Conservation (phyloP, 2,888 invertebrate species). For the Athetis lepigone region DNA sequence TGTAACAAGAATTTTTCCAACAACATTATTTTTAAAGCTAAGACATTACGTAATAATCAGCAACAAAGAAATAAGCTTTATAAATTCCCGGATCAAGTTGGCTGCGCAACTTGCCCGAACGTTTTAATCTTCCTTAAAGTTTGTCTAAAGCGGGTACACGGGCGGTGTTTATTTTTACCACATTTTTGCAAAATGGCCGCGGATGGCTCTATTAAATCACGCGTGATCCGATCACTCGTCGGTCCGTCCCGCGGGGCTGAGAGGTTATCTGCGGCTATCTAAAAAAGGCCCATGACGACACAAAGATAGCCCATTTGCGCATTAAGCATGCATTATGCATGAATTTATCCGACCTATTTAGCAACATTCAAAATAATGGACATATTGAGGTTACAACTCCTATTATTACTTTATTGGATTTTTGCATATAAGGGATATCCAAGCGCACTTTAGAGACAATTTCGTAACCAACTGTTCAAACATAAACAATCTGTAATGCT, state of each 20-base stretch:
- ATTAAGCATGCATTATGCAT: constrained; percentile 61
- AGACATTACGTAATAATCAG: constrained; percentile 31
- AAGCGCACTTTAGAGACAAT: constrained; percentile 23
- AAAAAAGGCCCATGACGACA: constrained; percentile 69
- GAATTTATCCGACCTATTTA: constrained; percentile 60
- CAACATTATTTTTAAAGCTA: constrained; percentile 21
- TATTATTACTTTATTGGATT: constrained; percentile 22
- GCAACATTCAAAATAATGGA: constrained; percentile 46
- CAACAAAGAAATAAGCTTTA: constrained; percentile 47
- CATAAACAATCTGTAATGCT: constrained; percentile 12
- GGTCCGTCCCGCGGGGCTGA: constrained; percentile 38
- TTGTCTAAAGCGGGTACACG: constrained; percentile 39
- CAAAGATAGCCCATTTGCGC: constrained; percentile 40
- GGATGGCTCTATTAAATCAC: constrained; percentile 68
- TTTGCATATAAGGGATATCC: constrained; percentile 13
- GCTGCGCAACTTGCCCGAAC: constrained; percentile 40
- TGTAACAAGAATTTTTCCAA: background rate
- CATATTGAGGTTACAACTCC: constrained; percentile 26
- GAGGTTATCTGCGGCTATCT: constrained; percentile 70
- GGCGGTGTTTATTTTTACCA: constrained; percentile 59
- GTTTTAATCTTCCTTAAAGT: constrained; percentile 57
- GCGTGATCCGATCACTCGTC: constrained; percentile 67
- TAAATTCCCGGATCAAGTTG: constrained; percentile 48
- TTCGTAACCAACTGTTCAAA: constrained; percentile 18
- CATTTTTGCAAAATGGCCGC: constrained; percentile 55